phyloP scores from a whole-genome alignment of 1,140 invertebrate genomes.

The Matsumurasca onukii region DNA sequence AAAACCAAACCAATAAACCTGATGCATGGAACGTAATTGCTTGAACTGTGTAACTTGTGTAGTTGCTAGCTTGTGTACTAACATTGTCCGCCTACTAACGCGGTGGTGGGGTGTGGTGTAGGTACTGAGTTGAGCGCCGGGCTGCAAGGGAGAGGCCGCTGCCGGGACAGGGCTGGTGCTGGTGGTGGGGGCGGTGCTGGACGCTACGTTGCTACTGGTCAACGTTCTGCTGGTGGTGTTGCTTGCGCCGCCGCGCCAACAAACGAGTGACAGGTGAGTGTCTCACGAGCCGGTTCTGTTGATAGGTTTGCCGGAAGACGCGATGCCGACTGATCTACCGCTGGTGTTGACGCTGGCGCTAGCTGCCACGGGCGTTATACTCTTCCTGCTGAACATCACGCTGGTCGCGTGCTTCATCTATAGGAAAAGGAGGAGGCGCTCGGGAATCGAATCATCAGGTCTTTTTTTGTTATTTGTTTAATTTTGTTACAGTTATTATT shows the following conservation, averaged over 20 bases:
- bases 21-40: too few species aligned
- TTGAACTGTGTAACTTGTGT: not conserved
- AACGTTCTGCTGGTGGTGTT: slow-evolving; percentile 88
- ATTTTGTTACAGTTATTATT: not conserved
- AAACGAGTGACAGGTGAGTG: slow-evolving; percentile 64
- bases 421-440: slow-evolving; percentile 56
- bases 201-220: slow-evolving; percentile 68
- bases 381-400: slow-evolving; percentile 77
- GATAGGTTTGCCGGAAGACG: slow-evolving; percentile 60
- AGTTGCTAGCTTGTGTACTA: not conserved
- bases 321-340: slow-evolving; percentile 66
- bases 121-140: slow-evolving; percentile 37
- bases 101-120: slow-evolving; percentile 37
- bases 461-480: not conserved
- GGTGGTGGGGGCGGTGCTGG: slow-evolving; percentile 69
- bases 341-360: slow-evolving; percentile 81
- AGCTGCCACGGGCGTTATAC: slow-evolving; percentile 72
- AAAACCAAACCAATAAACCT: too few species aligned
- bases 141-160: slow-evolving; percentile 35
- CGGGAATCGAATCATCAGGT: slow-evolving; percentile 31
- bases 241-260: slow-evolving; percentile 73
- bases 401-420: slow-evolving; percentile 83
- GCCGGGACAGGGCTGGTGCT: slow-evolving; percentile 57
- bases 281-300: slow-evolving; percentile 44
- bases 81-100: slow-evolving; percentile 18